phyloP scores from a whole-genome alignment of 1,140 invertebrate species.

The Eulimnadia texana region DNA sequence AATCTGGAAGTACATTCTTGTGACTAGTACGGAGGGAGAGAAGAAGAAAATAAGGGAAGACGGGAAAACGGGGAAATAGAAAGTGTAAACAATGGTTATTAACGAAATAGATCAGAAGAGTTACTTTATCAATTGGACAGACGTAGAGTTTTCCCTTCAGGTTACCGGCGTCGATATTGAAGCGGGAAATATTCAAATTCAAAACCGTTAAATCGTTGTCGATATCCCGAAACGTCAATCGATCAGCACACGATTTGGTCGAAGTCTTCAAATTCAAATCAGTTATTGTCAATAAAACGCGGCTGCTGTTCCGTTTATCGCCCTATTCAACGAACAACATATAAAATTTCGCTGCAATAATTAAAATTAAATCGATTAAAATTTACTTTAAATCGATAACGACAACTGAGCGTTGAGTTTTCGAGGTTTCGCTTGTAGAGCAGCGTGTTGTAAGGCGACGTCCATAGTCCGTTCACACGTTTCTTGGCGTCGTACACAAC shows the following conservation, averaged over 20 bases:
- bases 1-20: too few relatives aligned
- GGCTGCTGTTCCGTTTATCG: slow-evolving; percentile 8
- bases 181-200: neutral
- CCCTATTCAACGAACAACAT: slow-evolving; percentile 1
- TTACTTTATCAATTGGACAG: neutral
- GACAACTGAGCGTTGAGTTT: slow-evolving; percentile 42
- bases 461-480: slow-evolving; percentile 43
- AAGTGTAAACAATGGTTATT: too few relatives aligned
- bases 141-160: neutral
- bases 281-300: slow-evolving; percentile 3
- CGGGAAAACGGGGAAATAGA: too few relatives aligned
- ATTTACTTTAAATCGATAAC: slow-evolving; percentile 68
- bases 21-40: too few relatives aligned
- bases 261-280: slow-evolving; percentile 1
- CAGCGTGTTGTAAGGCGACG: slow-evolving; percentile 67
- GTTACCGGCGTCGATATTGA: neutral
- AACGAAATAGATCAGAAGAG: too few relatives aligned
- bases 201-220: slow-evolving; percentile 40
- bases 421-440: slow-evolving; percentile 52
- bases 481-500: slow-evolving; percentile 64
- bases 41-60: too few relatives aligned
- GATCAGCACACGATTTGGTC: slow-evolving; percentile 51
- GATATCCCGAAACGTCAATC: slow-evolving; percentile 67
- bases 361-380: slow-evolving; percentile 30
- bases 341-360: neutral